Evolutionary conservation across 92 coral and sea anemone genomes (phyloP).

Genomic region (Actinostola sp.): DNA sequence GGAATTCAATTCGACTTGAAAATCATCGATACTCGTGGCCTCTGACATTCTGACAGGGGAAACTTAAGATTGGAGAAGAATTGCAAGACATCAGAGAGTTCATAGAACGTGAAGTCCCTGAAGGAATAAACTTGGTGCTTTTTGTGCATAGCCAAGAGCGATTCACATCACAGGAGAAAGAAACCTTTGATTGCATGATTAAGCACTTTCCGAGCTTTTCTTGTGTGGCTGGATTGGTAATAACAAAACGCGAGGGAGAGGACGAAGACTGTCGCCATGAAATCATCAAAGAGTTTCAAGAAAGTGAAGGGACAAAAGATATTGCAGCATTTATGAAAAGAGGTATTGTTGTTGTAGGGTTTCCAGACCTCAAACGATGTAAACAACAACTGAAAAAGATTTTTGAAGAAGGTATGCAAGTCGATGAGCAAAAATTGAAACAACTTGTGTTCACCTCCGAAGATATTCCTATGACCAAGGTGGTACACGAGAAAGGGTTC

Average conservation of each 20-base stretch:
- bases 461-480: too few relatives aligned
- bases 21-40: conserved; percentile 2
- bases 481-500: too few relatives aligned
- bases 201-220: not conserved
- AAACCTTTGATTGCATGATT: not conserved
- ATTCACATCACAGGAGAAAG: not conserved
- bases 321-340: not conserved
- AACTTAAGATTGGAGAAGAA: not conserved
- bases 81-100: not conserved
- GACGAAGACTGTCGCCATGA: not conserved
- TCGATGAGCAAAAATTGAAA: too few relatives aligned
- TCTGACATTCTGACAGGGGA: not conserved
- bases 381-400: too few relatives aligned
- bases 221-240: not conserved
- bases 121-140: conserved; percentile 20
- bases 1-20: not conserved
- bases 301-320: too few relatives aligned
- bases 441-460: too few relatives aligned
- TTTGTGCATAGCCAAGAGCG: not conserved
- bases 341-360: conserved; percentile 5
- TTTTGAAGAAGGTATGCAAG: too few relatives aligned
- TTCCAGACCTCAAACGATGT: too few relatives aligned
- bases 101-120: not conserved
- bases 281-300: not conserved
- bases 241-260: not conserved